These are phyloP conservation scores for Cataglyphis livida DNA, from an alignment of 2,888 invertebrate species.

Conservation along the genomic window DNA sequence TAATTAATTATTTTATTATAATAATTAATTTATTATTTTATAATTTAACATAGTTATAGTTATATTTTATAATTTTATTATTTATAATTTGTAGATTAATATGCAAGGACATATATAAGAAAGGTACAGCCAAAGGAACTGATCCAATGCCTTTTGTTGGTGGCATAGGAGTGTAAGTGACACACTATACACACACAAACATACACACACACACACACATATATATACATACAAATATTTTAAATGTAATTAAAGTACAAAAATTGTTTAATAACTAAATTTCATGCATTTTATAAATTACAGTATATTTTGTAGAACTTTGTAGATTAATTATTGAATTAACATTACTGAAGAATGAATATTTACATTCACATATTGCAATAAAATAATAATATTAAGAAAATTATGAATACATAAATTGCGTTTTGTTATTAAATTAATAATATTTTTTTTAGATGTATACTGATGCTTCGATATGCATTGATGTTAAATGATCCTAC, in stretches of 20 bases:
- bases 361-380: neutral
- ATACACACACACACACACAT: slow-evolving; percentile 70
- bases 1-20: too few relatives aligned
- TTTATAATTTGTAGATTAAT: slow-evolving; percentile 86
- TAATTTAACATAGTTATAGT: slow-evolving; percentile 16
- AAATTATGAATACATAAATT: slow-evolving; percentile 22
- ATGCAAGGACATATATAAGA: slow-evolving; percentile 91
- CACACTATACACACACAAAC: slow-evolving; percentile 70
- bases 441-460: slow-evolving; percentile 87
- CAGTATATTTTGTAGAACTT: neutral
- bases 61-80: too few relatives aligned
- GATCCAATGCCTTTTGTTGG: slow-evolving; percentile 91
- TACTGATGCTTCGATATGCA: slow-evolving; percentile 92
- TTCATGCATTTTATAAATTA: neutral
- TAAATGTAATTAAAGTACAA: neutral
- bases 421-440: slow-evolving; percentile 8
- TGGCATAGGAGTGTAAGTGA: slow-evolving; percentile 91
- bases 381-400: slow-evolving; percentile 1
- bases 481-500: slow-evolving; percentile 90
- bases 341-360: neutral
- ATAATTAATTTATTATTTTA: too few relatives aligned
- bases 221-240: slow-evolving; percentile 71
- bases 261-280: slow-evolving; percentile 11
- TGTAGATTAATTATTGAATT: neutral
- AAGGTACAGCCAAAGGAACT: slow-evolving; percentile 89